Percentiles rank a stretch among this genome's conserved stretches.
Conservation (phyloP, 23 tunicate species). For the Styela clava region DNA sequence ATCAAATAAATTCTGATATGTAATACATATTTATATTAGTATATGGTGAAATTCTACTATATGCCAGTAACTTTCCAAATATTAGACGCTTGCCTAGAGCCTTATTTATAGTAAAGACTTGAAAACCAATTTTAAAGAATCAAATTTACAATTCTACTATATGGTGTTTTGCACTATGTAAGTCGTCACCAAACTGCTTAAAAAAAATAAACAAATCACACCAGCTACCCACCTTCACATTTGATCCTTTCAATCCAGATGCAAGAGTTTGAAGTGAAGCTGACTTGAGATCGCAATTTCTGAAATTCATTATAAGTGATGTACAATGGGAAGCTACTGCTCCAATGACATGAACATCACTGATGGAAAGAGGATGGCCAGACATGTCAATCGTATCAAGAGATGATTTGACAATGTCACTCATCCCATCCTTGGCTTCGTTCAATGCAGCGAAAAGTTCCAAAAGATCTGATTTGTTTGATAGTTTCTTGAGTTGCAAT, state of each 20-base stretch:
- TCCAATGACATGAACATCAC: constrained; percentile 9
- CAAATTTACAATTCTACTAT: no score
- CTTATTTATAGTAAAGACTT: no score
- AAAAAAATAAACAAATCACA: no score
- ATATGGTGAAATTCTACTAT: no score
- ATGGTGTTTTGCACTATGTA: no score
- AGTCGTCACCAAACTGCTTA: no score
- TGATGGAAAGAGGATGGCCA: background rate
- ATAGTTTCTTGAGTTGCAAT: background rate
- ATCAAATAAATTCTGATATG: no score
- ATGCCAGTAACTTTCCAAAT: no score
- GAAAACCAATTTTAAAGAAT: no score
- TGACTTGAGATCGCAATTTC: background rate
- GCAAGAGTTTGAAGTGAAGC: background rate
- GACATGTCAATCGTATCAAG: background rate
- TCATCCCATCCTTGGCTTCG: constrained; percentile 14
- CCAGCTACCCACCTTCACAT: constrained; percentile 5
- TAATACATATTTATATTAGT: no score
- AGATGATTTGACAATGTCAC: background rate
- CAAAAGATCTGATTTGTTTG: background rate
- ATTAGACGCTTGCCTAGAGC: no score
- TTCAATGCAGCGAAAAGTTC: constrained; percentile 8
- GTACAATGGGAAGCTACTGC: background rate
- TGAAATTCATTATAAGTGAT: background rate
- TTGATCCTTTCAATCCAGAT: background rate